A percentile compares a stretch with the other conserved stretches of the same genome.
These are phyloP conservation scores for Oryzias curvinotus DNA, from an alignment of 2,113 vertebrate species.

Conservation along the genomic window DNA sequence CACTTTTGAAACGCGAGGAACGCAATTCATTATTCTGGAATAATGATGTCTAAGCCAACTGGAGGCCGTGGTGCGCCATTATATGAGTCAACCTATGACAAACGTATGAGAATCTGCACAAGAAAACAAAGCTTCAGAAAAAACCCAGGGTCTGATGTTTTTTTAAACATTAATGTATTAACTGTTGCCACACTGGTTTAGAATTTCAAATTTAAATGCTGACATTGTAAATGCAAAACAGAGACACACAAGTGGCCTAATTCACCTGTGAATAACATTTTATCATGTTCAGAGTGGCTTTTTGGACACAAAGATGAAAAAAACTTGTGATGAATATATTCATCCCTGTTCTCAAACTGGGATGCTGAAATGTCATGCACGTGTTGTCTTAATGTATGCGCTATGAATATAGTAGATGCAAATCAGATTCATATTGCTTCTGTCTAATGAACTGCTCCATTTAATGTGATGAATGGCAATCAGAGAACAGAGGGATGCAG, in stretches of 20 bases:
- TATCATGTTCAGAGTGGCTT: constrained; percentile 46
- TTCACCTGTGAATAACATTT: constrained; percentile 56
- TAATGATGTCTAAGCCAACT: constrained; percentile 46
- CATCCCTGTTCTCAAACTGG: constrained; percentile 50
- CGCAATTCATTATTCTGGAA: constrained; percentile 42
- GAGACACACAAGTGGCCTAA: constrained; percentile 31
- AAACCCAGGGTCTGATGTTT: constrained; percentile 21
- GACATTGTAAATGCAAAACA: constrained; percentile 49
- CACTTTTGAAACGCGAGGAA: constrained; percentile 33
- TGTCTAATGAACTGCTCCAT: constrained; percentile 69
- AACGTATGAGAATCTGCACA: constrained; percentile 21
- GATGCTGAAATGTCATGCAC: constrained; percentile 63
- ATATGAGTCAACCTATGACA: constrained; percentile 19
- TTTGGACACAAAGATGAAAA: constrained; percentile 17
- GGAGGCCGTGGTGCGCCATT: constrained; percentile 20
- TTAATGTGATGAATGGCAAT: constrained; percentile 69
- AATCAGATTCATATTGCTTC: constrained; percentile 63
- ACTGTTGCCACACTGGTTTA: constrained; percentile 2
- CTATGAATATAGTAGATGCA: constrained; percentile 72
- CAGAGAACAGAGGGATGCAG: constrained; percentile 43
- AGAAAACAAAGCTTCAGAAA: constrained; percentile 23
- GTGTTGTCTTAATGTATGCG: constrained; percentile 67
- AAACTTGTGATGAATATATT: constrained; percentile 55
- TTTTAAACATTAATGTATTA: constrained; percentile 22
- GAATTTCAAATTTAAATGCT: constrained; percentile 40